Evolutionary conservation across 2,888 invertebrate genomes (phyloP).

Genomic region (Neoitamus cyanurus): DNA sequence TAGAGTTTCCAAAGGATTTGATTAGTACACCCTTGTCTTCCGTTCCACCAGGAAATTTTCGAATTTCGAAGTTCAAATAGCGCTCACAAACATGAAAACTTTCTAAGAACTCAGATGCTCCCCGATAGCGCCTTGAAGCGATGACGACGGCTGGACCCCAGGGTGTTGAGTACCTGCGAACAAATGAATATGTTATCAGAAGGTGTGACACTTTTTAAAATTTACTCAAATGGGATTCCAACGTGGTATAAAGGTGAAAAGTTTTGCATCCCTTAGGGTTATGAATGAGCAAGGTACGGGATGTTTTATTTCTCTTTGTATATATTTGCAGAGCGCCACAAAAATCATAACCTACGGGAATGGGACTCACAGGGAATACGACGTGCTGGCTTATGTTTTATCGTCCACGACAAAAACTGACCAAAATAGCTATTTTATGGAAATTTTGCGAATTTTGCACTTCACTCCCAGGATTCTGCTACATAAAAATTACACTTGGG

Average conservation of each 20-base stretch:
- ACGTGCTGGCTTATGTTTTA: not conserved
- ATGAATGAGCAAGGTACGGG: not conserved
- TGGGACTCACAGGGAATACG: not conserved
- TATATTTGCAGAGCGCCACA: not conserved
- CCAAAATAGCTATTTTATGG: not conserved
- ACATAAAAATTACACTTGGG: not conserved
- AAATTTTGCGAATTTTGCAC: not conserved
- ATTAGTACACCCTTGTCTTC: conserved; percentile 29
- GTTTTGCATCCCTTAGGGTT: not conserved
- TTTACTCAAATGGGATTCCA: not conserved
- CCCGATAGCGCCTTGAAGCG: not conserved
- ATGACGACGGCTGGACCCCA: not conserved
- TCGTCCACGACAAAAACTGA: not conserved
- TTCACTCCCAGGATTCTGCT: not conserved
- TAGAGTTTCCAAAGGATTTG: conserved; percentile 40
- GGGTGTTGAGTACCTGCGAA: not conserved
- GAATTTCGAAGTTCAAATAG: not conserved
- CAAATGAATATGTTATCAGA: conserved; percentile 26
- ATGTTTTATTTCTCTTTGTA: not conserved
- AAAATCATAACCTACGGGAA: not conserved
- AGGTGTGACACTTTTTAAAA: conserved; percentile 8
- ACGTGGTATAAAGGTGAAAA: not conserved
- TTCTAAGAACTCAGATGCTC: not conserved
- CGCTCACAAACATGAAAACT: conserved; percentile 14
- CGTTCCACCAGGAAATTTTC: not conserved